These are phyloP conservation scores for Pseudococcus longispinus DNA, from an alignment of 2,888 invertebrate species.

Conservation along the genomic window DNA sequence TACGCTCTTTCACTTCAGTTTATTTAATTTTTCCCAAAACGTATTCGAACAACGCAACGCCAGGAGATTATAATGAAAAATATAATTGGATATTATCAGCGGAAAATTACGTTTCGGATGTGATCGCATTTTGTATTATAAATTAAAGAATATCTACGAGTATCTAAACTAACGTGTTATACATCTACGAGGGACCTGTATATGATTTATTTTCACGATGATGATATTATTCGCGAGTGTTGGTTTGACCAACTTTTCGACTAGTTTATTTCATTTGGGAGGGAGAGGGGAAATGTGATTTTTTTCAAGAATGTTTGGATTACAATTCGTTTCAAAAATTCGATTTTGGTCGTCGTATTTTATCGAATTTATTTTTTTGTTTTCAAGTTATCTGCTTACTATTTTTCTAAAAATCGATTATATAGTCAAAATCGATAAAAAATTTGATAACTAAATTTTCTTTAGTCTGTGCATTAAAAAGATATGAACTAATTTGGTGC, in stretches of 20 bases:
- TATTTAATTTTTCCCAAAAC: conserved; percentile 33
- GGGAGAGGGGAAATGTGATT: too few species aligned
- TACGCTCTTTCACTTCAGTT: conserved; percentile 43
- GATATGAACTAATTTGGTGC: too few species aligned
- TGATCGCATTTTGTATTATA: conserved; percentile 14
- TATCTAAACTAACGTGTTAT: not conserved
- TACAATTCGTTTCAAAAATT: too few species aligned
- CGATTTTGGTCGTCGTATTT: too few species aligned
- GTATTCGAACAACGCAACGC: not conserved
- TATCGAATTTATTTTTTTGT: too few species aligned
- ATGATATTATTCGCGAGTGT: not conserved
- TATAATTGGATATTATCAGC: conserved; percentile 40
- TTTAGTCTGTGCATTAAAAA: too few species aligned
- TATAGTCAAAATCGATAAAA: too few species aligned
- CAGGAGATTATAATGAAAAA: conserved; percentile 40
- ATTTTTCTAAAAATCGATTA: too few species aligned
- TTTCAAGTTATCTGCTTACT: too few species aligned
- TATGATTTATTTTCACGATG: not conserved
- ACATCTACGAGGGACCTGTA: too few species aligned
- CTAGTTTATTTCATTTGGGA: not conserved
- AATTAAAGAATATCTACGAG: not conserved
- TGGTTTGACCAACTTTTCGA: not conserved
- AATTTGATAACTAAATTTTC: too few species aligned
- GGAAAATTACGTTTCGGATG: conserved; percentile 43
- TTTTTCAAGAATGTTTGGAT: too few species aligned